A percentile compares a stretch with the other conserved stretches of the same genome.
These are phyloP conservation scores for Melanotaenia trifasciata DNA, from an alignment of 2,797 vertebrate species.

Conservation along the genomic window DNA sequence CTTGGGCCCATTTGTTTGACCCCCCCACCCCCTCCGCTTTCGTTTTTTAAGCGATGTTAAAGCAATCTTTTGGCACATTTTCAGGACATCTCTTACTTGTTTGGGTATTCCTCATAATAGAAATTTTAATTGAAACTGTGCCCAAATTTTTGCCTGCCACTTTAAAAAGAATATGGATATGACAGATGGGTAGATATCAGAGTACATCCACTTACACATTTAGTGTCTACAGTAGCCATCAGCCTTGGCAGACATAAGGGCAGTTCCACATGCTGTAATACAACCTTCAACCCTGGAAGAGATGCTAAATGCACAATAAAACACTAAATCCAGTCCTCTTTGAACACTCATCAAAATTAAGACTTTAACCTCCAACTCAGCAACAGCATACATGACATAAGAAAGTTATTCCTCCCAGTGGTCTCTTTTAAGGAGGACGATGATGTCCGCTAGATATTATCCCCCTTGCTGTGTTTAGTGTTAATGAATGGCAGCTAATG, in stretches of 20 bases:
- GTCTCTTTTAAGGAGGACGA: slow-evolving; percentile 46
- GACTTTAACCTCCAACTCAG: slow-evolving; percentile 59
- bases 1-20: too few species aligned
- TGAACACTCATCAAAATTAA: slow-evolving; percentile 52
- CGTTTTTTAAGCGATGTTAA: too few species aligned
- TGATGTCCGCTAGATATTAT: slow-evolving; percentile 53
- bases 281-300: slow-evolving; percentile 19
- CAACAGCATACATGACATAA: slow-evolving; percentile 26
- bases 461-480: slow-evolving; percentile 67
- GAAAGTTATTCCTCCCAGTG: slow-evolving; percentile 43
- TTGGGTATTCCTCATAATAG: neutral
- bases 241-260: slow-evolving; percentile 24
- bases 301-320: slow-evolving; percentile 51
- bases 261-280: slow-evolving; percentile 30
- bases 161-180: neutral
- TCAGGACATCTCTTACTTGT: neutral
- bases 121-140: neutral
- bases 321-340: slow-evolving; percentile 24
- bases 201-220: neutral
- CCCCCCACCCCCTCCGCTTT: too few species aligned
- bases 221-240: neutral
- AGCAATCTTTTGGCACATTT: neutral
- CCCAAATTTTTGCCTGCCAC: neutral
- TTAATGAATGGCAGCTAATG: slow-evolving; percentile 76
- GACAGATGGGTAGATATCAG: slow-evolving; percentile 16